Conservation (phyloP, 2,113 vertebrate genomes). For the Acanthisitta chloris region DNA sequence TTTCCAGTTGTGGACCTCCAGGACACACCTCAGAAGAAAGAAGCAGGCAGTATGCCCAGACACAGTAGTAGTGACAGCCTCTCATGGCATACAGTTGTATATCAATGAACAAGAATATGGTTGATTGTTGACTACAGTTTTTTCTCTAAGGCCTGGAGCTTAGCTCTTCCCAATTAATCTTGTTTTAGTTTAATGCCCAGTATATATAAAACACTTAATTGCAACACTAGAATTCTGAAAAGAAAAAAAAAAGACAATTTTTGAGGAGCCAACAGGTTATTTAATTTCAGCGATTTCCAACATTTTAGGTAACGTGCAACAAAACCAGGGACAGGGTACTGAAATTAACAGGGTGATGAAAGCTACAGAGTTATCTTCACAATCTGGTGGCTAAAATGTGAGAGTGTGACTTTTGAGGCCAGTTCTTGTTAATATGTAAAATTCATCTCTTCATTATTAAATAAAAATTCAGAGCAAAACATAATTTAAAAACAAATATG, state of each 20-base stretch:
- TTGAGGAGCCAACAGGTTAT: not conserved
- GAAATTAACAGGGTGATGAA: not conserved
- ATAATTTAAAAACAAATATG: constrained; percentile 12
- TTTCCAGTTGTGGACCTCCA: not conserved
- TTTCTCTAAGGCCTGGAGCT: not conserved
- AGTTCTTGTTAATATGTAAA: not conserved
- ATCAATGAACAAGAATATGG: not conserved
- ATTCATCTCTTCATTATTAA: not conserved
- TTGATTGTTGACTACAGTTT: not conserved
- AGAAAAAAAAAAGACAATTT: not conserved
- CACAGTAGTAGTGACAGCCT: not conserved
- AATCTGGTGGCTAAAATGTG: not conserved
- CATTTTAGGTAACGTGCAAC: not conserved
- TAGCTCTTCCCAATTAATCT: not conserved
- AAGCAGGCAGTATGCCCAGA: not conserved
- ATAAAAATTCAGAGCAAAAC: constrained; percentile 10
- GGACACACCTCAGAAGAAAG: not conserved
- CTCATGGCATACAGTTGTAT: not conserved
- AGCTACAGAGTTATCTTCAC: not conserved
- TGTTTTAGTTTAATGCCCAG: not conserved
- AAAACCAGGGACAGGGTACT: not conserved
- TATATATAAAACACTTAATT: not conserved
- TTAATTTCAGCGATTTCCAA: not conserved
- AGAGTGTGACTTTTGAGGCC: not conserved
- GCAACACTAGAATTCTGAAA: not conserved